Conservation (phyloP, 2,888 invertebrate species). For the Sisyra terminalis region DNA sequence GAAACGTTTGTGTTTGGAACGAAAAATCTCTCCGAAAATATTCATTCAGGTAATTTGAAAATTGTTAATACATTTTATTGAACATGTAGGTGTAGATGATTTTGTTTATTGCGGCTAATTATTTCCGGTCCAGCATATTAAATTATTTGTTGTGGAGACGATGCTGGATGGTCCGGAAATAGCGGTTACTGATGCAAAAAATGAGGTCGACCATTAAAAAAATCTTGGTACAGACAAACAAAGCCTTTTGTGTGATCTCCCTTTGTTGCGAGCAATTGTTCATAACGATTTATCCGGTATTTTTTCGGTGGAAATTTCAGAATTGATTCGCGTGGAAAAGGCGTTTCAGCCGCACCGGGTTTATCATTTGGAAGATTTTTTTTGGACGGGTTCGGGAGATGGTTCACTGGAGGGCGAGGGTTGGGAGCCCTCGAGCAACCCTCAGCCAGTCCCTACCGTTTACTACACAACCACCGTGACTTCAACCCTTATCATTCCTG, state of each 20-base stretch:
- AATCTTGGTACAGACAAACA: neutral
- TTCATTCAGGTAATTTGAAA: too few species aligned
- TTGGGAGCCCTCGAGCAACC: constrained; percentile 26
- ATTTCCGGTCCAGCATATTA: neutral
- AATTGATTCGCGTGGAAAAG: constrained; percentile 15
- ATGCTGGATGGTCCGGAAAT: constrained; percentile 4
- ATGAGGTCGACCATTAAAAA: constrained; percentile 11
- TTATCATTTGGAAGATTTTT: constrained; percentile 63
- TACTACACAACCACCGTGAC: constrained; percentile 51
- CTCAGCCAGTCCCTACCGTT: constrained; percentile 33
- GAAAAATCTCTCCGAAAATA: too few species aligned
- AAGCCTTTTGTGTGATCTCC: neutral
- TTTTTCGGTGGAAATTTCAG: constrained; percentile 7
- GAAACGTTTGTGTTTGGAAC: too few species aligned
- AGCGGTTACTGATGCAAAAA: constrained; percentile 9
- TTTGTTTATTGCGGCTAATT: too few species aligned
- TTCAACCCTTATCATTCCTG: constrained; percentile 50
- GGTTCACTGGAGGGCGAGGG: constrained; percentile 35
- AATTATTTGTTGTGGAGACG: neutral
- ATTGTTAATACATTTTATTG: too few species aligned
- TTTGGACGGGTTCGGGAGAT: constrained; percentile 80
- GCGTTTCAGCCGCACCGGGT: constrained; percentile 18
- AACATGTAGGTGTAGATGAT: too few species aligned
- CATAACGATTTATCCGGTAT: constrained; percentile 1
- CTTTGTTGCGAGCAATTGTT: neutral